Percentiles rank a stretch among this genome's conserved stretches.
Conservation (phyloP, 2,888 invertebrate species). For the Hydropsyche betteni region DNA sequence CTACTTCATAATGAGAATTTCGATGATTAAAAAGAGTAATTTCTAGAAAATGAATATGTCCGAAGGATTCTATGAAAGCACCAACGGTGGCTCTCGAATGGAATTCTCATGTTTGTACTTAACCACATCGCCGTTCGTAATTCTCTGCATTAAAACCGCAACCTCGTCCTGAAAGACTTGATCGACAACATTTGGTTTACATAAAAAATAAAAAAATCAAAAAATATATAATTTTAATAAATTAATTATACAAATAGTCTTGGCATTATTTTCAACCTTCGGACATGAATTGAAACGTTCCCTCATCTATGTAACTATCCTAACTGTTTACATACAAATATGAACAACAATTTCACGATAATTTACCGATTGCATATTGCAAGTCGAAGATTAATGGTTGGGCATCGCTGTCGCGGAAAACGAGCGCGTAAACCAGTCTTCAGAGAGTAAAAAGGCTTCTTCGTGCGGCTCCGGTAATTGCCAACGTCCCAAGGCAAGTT, state of each 20-base stretch:
- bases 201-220: too few relatives aligned
- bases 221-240: too few relatives aligned
- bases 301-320: background rate
- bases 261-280: too few relatives aligned
- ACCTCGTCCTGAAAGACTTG: slow-evolving; percentile 4
- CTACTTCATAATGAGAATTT: too few relatives aligned
- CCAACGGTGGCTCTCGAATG: too few relatives aligned
- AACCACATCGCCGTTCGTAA: slow-evolving; percentile 10
- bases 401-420: slow-evolving; percentile 11
- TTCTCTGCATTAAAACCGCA: slow-evolving; percentile 35
- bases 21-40: too few relatives aligned
- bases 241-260: background rate
- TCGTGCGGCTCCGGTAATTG: slow-evolving; percentile 21
- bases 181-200: too few relatives aligned
- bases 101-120: background rate
- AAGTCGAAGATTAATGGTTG: background rate
- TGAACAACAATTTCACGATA: background rate
- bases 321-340: background rate
- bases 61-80: too few relatives aligned
- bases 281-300: background rate
- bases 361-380: background rate
- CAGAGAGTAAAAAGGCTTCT: slow-evolving; percentile 24
- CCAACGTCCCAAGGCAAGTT: slow-evolving; percentile 28
- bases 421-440: slow-evolving; percentile 36
- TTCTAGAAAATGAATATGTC: too few relatives aligned